These are phyloP conservation scores for Macaria liturata DNA, from an alignment of 2,888 invertebrate genomes.

Conservation along the genomic window DNA sequence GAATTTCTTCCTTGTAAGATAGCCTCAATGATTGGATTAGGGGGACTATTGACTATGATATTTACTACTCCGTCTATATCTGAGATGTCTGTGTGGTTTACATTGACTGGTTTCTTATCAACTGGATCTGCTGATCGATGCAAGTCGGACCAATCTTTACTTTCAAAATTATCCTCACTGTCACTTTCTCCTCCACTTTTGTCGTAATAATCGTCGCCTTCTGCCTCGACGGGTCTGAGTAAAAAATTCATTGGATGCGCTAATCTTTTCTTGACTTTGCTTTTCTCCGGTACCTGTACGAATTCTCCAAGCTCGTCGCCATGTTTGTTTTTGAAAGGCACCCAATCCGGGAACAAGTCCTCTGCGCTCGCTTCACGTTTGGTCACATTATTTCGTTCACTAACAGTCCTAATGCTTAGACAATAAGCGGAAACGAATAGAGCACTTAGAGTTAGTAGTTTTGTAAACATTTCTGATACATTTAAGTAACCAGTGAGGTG, in stretches of 20 bases:
- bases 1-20: slow-evolving; percentile 21
- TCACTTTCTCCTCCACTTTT: slow-evolving; percentile 62
- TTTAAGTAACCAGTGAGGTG: slow-evolving; percentile 41
- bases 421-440: slow-evolving; percentile 41
- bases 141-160: slow-evolving; percentile 69
- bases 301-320: slow-evolving; percentile 69
- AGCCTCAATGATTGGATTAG: slow-evolving; percentile 41
- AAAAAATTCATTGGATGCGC: slow-evolving; percentile 66
- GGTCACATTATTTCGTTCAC: slow-evolving; percentile 60
- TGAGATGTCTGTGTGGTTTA: slow-evolving; percentile 51
- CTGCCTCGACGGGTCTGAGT: slow-evolving; percentile 61
- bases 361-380: slow-evolving; percentile 54
- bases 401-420: slow-evolving; percentile 58
- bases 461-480: slow-evolving; percentile 42
- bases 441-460: slow-evolving; percentile 37
- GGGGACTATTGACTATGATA: slow-evolving; percentile 53
- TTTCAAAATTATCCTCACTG: slow-evolving; percentile 67
- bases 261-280: slow-evolving; percentile 68
- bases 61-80: slow-evolving; percentile 69
- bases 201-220: slow-evolving; percentile 63
- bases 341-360: slow-evolving; percentile 74
- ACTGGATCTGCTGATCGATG: slow-evolving; percentile 45
- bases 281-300: slow-evolving; percentile 51
- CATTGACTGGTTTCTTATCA: slow-evolving; percentile 29
- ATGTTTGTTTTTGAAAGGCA: slow-evolving; percentile 74